Evolutionary conservation across 2,113 vertebrate species (phyloP).

Genomic region (Crocuta crocuta): DNA sequence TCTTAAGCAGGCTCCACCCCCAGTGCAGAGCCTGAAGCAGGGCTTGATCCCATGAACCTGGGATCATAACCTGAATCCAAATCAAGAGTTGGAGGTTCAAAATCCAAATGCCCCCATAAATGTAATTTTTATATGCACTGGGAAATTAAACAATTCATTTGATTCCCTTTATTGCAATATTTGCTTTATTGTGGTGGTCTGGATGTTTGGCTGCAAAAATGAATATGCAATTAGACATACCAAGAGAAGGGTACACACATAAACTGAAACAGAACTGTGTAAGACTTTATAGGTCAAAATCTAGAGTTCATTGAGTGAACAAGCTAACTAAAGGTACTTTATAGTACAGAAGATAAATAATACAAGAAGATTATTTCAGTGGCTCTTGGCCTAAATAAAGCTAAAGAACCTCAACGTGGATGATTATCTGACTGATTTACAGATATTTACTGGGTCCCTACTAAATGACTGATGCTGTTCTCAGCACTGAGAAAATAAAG

Average conservation of each 20-base stretch:
- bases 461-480: neutral
- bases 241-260: neutral
- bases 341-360: neutral
- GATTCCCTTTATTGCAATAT: neutral
- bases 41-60: too few relatives aligned
- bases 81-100: too few relatives aligned
- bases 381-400: neutral
- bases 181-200: neutral
- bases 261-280: neutral
- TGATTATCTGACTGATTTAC: neutral
- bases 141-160: too few relatives aligned
- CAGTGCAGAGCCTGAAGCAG: too few relatives aligned
- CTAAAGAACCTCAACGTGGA: neutral
- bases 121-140: too few relatives aligned
- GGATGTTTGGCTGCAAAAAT: neutral
- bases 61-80: too few relatives aligned
- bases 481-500: neutral
- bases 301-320: neutral
- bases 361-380: neutral
- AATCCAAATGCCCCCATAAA: too few relatives aligned
- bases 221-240: neutral
- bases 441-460: neutral
- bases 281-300: slow-evolving; percentile 23
- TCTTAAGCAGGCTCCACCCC: too few relatives aligned
- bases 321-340: neutral